These are phyloP conservation scores for Valencia hispanica DNA, from an alignment of 2,797 vertebrate genomes.

Conservation along the genomic window DNA sequence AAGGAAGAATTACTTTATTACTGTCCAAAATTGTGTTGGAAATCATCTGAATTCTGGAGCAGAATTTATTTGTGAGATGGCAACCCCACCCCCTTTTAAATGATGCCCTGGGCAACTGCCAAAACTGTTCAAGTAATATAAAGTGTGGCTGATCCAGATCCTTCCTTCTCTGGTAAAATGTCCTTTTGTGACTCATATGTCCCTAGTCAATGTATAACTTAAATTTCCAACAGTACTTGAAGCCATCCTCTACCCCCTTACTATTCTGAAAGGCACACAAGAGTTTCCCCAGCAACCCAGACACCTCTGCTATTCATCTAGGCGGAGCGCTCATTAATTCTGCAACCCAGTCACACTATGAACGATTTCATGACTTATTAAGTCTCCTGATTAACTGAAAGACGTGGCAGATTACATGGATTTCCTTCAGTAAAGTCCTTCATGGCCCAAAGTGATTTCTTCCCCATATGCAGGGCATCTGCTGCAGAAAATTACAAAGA, in stretches of 20 bases:
- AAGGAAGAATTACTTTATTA: neutral
- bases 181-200: neutral
- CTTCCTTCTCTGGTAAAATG: neutral
- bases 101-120: neutral
- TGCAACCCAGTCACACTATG: constrained; percentile 41
- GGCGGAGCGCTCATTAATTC: constrained; percentile 31
- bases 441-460: constrained; percentile 60
- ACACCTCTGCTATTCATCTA: constrained; percentile 18
- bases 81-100: neutral
- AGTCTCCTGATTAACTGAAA: constrained; percentile 55
- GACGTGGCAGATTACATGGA: constrained; percentile 57
- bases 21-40: too few species aligned
- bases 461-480: constrained; percentile 46
- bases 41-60: neutral
- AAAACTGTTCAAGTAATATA: neutral
- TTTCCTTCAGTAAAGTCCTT: constrained; percentile 65
- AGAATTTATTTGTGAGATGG: neutral
- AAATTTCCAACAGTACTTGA: neutral
- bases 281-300: constrained; percentile 12
- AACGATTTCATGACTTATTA: constrained; percentile 68
- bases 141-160: neutral
- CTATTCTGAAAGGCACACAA: constrained; percentile 4
- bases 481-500: constrained; percentile 47
- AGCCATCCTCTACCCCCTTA: constrained; percentile 7
- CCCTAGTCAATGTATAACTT: neutral